Evolutionary conservation across 1,140 invertebrate species (phyloP).

Genomic region (Grapholita molesta): DNA sequence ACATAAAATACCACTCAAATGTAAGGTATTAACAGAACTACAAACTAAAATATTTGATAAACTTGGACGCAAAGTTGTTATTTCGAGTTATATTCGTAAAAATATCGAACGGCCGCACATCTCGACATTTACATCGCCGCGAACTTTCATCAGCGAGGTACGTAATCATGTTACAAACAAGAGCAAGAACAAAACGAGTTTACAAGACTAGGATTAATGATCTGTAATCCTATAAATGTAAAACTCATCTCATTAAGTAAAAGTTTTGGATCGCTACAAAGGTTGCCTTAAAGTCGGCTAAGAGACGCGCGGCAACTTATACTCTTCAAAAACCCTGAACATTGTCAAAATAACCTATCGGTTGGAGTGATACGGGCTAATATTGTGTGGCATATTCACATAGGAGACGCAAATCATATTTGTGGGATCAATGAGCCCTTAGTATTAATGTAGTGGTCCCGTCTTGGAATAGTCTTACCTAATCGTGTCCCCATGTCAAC

Average conservation of each 20-base stretch:
- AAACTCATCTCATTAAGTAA: neutral
- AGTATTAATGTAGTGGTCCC: neutral
- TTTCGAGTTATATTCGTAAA: conserved; percentile 4
- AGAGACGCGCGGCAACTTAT: neutral
- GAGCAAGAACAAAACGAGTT: neutral
- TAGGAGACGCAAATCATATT: neutral
- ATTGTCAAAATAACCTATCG: neutral
- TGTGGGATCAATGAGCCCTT: neutral
- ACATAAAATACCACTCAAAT: neutral
- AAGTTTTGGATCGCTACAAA: neutral
- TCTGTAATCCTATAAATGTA: neutral
- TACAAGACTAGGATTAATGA: neutral
- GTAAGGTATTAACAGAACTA: neutral
- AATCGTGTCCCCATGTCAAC: neutral
- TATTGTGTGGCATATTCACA: neutral
- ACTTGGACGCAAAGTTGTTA: conserved; percentile 3
- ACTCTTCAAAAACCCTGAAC: neutral
- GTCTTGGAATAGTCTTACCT: neutral
- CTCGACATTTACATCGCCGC: neutral
- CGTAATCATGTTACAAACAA: neutral
- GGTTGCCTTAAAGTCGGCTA: neutral
- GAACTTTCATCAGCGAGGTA: neutral
- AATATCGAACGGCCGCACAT: neutral
- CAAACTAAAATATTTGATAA: neutral
- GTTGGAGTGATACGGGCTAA: neutral